phyloP scores from a whole-genome alignment of 2,797 vertebrate genomes.

The Acrossocheilus fasciatus region DNA sequence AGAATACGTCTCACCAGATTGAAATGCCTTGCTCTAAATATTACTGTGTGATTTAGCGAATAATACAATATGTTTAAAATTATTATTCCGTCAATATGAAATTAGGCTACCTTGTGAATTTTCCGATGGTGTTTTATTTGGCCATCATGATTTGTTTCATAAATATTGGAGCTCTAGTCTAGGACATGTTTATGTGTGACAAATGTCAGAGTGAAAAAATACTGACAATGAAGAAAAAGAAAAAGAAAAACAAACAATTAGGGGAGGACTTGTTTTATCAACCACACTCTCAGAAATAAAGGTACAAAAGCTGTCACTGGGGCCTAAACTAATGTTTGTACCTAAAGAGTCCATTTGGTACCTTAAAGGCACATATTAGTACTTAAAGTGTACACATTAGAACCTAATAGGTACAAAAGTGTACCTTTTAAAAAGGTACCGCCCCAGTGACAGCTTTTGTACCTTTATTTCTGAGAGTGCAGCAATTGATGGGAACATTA shows the following conservation, averaged over 20 bases:
- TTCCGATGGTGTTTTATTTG: not conserved
- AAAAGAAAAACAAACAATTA: too few relatives aligned
- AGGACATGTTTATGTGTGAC: not conserved
- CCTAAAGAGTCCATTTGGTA: too few relatives aligned
- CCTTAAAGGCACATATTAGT: too few relatives aligned
- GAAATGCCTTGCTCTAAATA: not conserved
- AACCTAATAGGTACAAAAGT: too few relatives aligned
- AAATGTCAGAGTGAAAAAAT: not conserved
- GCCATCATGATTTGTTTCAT: not conserved
- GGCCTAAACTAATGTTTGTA: too few relatives aligned
- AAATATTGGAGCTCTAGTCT: not conserved
- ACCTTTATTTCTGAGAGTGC: too few relatives aligned
- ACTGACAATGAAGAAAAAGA: not conserved
- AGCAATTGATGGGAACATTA: not conserved
- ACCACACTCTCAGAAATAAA: too few relatives aligned
- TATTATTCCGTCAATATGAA: not conserved
- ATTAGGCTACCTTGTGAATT: not conserved
- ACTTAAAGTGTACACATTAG: too few relatives aligned
- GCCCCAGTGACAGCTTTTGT: too few relatives aligned
- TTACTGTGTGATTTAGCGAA: not conserved
- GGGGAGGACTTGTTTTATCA: too few relatives aligned
- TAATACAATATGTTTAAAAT: not conserved
- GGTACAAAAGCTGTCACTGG: too few relatives aligned
- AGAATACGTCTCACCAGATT: not conserved
- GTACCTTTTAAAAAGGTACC: too few relatives aligned